A percentile compares a stretch with the other conserved stretches of the same genome.
phyloP scores from a whole-genome alignment of 2,797 vertebrate genomes.

The Nothura maculosa region DNA sequence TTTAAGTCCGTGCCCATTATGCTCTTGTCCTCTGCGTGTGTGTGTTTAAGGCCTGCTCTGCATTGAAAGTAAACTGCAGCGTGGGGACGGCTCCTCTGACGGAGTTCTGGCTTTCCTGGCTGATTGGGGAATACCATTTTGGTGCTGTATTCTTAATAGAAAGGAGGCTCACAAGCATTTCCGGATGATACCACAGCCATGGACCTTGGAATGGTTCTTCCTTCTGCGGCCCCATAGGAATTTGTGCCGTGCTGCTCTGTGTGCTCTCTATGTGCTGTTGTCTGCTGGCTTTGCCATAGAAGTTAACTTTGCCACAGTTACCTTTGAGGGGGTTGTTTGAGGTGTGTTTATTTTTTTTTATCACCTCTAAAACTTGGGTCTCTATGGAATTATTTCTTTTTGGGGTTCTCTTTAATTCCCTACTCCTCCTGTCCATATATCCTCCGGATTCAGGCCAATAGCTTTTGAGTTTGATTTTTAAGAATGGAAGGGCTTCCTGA shows the following conservation, averaged over 20 bases:
- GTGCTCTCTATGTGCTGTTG: neutral
- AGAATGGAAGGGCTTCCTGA: neutral
- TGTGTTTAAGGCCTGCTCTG: neutral
- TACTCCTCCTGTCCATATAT: neutral
- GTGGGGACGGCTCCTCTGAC: neutral
- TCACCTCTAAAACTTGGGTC: neutral
- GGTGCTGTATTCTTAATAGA: neutral
- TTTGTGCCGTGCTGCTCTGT: neutral
- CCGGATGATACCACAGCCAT: neutral
- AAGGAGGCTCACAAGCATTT: neutral
- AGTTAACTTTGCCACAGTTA: too few relatives aligned
- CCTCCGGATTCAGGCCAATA: neutral
- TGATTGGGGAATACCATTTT: neutral
- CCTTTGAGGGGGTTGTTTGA: too few relatives aligned
- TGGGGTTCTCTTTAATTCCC: neutral
- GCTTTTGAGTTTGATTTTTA: neutral
- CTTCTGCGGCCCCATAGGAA: neutral
- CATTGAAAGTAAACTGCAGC: neutral
- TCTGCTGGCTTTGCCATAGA: neutral
- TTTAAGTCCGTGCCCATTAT: constrained; percentile 39
- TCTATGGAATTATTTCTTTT: neutral
- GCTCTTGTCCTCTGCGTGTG: neutral
- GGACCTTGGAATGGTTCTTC: neutral
- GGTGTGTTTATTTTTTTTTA: too few relatives aligned
- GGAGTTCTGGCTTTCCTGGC: neutral